Conservation (phyloP, 1,140 invertebrate species). For the Psix sp. region DNA sequence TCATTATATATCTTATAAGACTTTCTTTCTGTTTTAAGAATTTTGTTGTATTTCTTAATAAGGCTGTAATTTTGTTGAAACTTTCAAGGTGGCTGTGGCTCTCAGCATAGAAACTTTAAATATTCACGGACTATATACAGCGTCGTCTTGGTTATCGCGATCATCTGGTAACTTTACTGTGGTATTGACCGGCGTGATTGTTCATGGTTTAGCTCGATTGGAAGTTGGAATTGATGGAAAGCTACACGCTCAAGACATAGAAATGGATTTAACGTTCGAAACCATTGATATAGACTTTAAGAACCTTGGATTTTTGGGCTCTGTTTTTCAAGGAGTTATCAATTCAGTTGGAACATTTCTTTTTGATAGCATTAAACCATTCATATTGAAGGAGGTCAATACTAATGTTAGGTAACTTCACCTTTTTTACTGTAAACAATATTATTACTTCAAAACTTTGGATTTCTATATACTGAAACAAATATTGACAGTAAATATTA, state of each 20-base stretch:
- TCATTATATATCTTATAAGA: too few relatives aligned
- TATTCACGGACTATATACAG: slow-evolving; percentile 86
- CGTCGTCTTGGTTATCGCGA: slow-evolving; percentile 83
- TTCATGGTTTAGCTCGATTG: slow-evolving; percentile 82
- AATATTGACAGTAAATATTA: too few relatives aligned
- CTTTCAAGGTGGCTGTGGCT: slow-evolving; percentile 80
- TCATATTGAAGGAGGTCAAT: slow-evolving; percentile 86
- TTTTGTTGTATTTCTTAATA: too few relatives aligned
- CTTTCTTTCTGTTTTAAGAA: too few relatives aligned
- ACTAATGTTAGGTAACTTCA: slow-evolving; percentile 78
- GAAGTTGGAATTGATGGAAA: slow-evolving; percentile 84
- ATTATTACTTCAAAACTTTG: too few relatives aligned
- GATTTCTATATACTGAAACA: too few relatives aligned
- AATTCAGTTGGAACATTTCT: slow-evolving; percentile 88
- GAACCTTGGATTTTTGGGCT: slow-evolving; percentile 85
- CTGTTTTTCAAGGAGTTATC: slow-evolving; percentile 85
- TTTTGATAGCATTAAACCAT: slow-evolving; percentile 91
- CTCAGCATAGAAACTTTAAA: slow-evolving; percentile 83
- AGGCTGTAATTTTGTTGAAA: slow-evolving; percentile 5
- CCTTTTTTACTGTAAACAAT: too few relatives aligned
- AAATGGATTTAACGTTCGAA: slow-evolving; percentile 87
- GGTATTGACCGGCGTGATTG: slow-evolving; percentile 82
- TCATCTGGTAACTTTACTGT: slow-evolving; percentile 87
- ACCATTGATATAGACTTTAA: slow-evolving; percentile 88
- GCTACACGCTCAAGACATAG: slow-evolving; percentile 85